These are phyloP conservation scores for Oligia strigilis DNA, from an alignment of 2,888 invertebrate species.

Conservation along the genomic window DNA sequence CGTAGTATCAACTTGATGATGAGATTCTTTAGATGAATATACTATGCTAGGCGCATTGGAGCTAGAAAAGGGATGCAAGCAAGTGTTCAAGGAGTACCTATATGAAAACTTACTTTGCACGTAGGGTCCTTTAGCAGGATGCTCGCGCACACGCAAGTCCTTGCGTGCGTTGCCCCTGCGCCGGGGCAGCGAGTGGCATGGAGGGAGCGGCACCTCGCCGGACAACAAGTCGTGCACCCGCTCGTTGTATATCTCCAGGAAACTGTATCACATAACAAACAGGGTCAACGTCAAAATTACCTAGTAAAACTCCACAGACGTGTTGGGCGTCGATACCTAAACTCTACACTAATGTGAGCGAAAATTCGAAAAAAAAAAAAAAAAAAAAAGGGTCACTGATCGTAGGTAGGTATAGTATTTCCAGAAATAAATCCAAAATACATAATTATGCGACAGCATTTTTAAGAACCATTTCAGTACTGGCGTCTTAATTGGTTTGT, in stretches of 20 bases:
- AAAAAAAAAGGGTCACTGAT: not conserved
- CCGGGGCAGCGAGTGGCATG: constrained; percentile 87
- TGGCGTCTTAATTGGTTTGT: not conserved
- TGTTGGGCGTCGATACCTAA: not conserved
- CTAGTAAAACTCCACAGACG: not conserved
- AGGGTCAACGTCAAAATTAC: not conserved
- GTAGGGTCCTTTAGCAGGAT: constrained; percentile 94
- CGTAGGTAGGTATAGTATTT: not conserved
- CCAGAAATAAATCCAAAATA: not conserved
- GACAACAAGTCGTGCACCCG: constrained; percentile 93
- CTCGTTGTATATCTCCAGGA: constrained; percentile 92
- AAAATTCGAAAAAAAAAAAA: too few relatives aligned
- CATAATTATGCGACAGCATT: not conserved
- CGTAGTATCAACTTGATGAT: not conserved
- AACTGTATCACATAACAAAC: constrained; percentile 78
- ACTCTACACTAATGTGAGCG: not conserved
- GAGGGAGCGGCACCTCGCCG: constrained; percentile 79
- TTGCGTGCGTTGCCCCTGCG: constrained; percentile 83
- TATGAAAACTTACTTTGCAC: constrained; percentile 92
- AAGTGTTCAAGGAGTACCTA: not conserved
- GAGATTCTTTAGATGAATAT: not conserved
- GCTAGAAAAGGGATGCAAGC: not conserved
- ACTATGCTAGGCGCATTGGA: not conserved
- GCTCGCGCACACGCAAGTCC: constrained; percentile 93
- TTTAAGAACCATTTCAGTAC: not conserved